phyloP scores from a whole-genome alignment of 2,113 vertebrate species.

The Solea senegalensis region DNA sequence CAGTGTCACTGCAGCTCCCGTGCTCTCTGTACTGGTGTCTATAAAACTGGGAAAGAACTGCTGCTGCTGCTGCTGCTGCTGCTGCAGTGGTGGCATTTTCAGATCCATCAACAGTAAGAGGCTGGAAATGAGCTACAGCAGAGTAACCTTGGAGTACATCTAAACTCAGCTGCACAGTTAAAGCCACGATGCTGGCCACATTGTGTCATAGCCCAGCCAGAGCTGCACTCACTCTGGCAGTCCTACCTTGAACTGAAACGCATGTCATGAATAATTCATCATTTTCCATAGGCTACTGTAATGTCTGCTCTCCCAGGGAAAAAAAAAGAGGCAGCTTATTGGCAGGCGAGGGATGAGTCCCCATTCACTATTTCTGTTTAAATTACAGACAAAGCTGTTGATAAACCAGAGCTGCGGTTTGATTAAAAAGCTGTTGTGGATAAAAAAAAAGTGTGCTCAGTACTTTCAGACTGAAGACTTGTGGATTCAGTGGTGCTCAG shows the following conservation, averaged over 20 bases:
- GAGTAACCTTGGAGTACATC: constrained; percentile 33
- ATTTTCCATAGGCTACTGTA: constrained; percentile 53
- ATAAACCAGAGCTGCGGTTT: not conserved
- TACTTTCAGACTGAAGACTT: constrained; percentile 58
- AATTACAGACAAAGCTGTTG: constrained; percentile 4
- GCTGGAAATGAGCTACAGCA: constrained; percentile 37
- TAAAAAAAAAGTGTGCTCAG: constrained; percentile 4
- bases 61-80: constrained; percentile 4
- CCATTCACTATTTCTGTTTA: not conserved
- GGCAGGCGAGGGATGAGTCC: not conserved
- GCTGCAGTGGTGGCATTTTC: constrained; percentile 44
- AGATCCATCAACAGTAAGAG: constrained; percentile 10
- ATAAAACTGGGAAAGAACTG: constrained; percentile 18
- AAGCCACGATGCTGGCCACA: constrained; percentile 26
- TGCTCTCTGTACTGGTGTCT: not conserved
- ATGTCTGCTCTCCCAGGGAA: constrained; percentile 5
- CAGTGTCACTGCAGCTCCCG: constrained; percentile 35
- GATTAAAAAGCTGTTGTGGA: constrained; percentile 38
- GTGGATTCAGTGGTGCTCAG: constrained; percentile 54
- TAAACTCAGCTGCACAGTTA: constrained; percentile 35
- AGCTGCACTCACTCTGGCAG: constrained; percentile 33
- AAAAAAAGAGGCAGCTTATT: not conserved
- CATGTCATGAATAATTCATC: constrained; percentile 76
- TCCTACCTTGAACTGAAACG: constrained; percentile 61
- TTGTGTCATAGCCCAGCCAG: constrained; percentile 15